These are phyloP conservation scores for Calvadosia cruxmelitensis DNA, from an alignment of 30 jellyfish, hydroid and myxozoan genomes.

Conservation along the genomic window DNA sequence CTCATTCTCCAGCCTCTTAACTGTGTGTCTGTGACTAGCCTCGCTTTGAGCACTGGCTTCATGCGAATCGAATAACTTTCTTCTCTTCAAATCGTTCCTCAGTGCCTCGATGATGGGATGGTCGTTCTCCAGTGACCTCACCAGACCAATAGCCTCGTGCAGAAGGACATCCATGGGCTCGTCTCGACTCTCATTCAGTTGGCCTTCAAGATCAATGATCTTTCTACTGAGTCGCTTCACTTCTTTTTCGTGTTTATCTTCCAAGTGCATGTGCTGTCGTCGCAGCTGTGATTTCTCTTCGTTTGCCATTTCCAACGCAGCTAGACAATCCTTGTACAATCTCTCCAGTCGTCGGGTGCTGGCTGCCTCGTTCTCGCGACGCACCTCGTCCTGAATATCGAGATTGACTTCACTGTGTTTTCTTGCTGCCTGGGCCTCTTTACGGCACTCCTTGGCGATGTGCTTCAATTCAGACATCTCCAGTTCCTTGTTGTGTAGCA, in stretches of 20 bases:
- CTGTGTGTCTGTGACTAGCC: not conserved
- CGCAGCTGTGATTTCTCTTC: not conserved
- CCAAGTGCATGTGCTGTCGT: not conserved
- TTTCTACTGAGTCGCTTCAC: too few species aligned
- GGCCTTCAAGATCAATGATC: not conserved
- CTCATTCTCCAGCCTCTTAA: not conserved
- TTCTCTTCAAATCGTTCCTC: not conserved
- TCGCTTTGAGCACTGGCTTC: not conserved
- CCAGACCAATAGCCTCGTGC: too few species aligned
- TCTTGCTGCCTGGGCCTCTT: too few species aligned
- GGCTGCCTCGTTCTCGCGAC: not conserved
- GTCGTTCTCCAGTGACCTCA: not conserved
- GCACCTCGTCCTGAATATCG: not conserved
- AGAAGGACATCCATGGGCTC: not conserved
- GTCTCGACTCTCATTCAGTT: not conserved
- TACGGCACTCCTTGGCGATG: not conserved
- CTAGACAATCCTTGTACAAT: not conserved
- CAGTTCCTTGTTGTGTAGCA: not conserved
- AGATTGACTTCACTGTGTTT: not conserved
- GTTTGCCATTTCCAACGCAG: not conserved
- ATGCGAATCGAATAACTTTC: not conserved
- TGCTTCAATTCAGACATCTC: not conserved
- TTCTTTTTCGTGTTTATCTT: not conserved
- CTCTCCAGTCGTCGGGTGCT: not conserved
- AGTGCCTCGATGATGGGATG: not conserved